phyloP scores from a whole-genome alignment of 2,797 vertebrate species.

The Bradypodion pumilum region DNA sequence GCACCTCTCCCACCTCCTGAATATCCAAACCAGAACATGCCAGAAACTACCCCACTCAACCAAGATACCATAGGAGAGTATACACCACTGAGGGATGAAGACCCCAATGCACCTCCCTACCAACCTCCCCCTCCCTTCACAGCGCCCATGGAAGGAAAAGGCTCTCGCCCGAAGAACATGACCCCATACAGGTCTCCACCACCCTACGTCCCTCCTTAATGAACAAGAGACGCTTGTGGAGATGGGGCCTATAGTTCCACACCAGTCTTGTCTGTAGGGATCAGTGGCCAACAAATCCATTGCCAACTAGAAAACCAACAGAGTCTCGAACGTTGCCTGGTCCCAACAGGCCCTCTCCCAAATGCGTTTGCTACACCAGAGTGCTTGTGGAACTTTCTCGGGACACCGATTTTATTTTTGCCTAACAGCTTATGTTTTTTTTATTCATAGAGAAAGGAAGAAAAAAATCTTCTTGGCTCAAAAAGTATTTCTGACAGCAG shows the following conservation, averaged over 20 bases:
- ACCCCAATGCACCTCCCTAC: slow-evolving; percentile 94
- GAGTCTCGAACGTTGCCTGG: slow-evolving; percentile 61
- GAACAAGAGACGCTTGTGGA: slow-evolving; percentile 76
- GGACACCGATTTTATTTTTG: slow-evolving; percentile 80
- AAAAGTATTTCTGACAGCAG: slow-evolving; percentile 72
- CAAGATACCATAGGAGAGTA: slow-evolving; percentile 94
- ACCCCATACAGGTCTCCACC: slow-evolving; percentile 97
- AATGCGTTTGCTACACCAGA: slow-evolving; percentile 57
- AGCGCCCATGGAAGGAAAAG: slow-evolving; percentile 95
- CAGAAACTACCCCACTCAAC: slow-evolving; percentile 93
- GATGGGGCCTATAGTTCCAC: slow-evolving; percentile 85
- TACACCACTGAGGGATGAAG: slow-evolving; percentile 92
- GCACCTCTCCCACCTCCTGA: slow-evolving; percentile 94
- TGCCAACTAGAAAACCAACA: slow-evolving; percentile 72
- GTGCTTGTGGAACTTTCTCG: slow-evolving; percentile 68
- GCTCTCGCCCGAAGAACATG: slow-evolving; percentile 99
- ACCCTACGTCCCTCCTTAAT: slow-evolving; percentile 97
- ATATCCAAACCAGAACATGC: slow-evolving; percentile 92
- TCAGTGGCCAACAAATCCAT: slow-evolving; percentile 73
- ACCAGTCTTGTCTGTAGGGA: slow-evolving; percentile 82
- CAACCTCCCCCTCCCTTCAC: slow-evolving; percentile 97
- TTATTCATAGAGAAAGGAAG: slow-evolving; percentile 79
- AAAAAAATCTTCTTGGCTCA: slow-evolving; percentile 76
- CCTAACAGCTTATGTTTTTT: slow-evolving; percentile 88
- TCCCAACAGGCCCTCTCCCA: slow-evolving; percentile 66